Percentiles rank a stretch among this genome's conserved stretches.
These are phyloP conservation scores for Enteromius treurensis DNA, from an alignment of 2,797 vertebrate genomes.

Conservation along the genomic window DNA sequence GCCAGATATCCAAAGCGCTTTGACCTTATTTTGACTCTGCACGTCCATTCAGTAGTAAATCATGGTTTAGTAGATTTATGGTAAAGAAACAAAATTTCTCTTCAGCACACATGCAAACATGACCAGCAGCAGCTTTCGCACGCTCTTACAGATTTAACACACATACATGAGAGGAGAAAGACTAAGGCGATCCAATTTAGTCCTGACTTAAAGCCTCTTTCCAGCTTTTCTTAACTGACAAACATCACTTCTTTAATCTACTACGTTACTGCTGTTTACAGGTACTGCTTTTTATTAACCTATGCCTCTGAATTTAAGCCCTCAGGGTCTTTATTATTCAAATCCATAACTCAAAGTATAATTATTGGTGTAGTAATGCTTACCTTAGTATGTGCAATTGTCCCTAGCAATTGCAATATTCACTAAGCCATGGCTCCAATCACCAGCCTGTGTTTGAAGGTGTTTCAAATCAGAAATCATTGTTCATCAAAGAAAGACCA, in stretches of 20 bases:
- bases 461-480: conserved; percentile 1
- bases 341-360: neutral
- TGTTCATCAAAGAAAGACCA: neutral
- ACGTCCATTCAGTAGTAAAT: conserved; percentile 5
- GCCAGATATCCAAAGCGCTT: conserved; percentile 28
- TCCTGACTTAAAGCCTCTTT: conserved; percentile 44
- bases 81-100: neutral
- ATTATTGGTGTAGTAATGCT: neutral
- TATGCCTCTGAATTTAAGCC: neutral
- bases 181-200: conserved; percentile 40
- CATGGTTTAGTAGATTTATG: neutral
- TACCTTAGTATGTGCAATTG: neutral
- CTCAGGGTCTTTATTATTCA: neutral
- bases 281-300: neutral
- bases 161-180: conserved; percentile 11
- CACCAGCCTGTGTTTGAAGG: neutral
- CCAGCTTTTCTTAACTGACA: conserved; percentile 33
- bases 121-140: neutral
- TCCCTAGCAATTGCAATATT: neutral
- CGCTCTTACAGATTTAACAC: conserved; percentile 19
- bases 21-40: conserved; percentile 17
- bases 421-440: neutral
- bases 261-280: neutral
- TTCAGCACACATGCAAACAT: conserved; percentile 24
- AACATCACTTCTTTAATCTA: conserved; percentile 31